phyloP scores from a whole-genome alignment of 2,888 invertebrate genomes.

The Abscondita cerata region DNA sequence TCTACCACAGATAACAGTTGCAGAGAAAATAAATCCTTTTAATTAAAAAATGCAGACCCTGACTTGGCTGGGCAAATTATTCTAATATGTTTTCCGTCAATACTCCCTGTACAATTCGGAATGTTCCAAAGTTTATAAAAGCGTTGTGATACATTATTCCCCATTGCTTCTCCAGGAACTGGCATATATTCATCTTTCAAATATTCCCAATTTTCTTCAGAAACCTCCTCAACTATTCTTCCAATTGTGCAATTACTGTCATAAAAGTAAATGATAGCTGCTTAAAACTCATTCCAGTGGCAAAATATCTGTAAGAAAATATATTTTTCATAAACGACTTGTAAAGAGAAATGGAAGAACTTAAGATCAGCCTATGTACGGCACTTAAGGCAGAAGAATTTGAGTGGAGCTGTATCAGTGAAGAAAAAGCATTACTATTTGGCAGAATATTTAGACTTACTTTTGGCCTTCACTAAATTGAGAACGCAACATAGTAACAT shows the following conservation, averaged over 20 bases:
- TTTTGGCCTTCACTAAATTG: constrained; percentile 22
- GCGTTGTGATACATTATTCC: constrained; percentile 14
- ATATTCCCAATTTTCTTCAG: constrained; percentile 11
- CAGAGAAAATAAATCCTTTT: constrained; percentile 21
- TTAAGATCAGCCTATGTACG: constrained; percentile 9
- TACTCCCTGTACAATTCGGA: constrained; percentile 6
- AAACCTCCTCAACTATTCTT: constrained; percentile 22
- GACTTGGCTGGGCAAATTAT: constrained; percentile 4
- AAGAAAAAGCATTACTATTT: constrained; percentile 22
- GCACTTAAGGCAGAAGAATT: constrained; percentile 13
- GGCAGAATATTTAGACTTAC: constrained; percentile 20
- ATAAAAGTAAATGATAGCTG: no score
- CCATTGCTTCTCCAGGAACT: constrained; percentile 7
- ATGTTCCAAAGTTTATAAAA: constrained; percentile 17
- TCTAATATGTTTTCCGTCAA: constrained; percentile 10
- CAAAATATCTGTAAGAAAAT: no score
- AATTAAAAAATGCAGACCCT: constrained; percentile 17
- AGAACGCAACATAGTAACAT: constrained; percentile 15
- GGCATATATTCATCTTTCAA: constrained; percentile 21
- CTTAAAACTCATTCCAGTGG: no score
- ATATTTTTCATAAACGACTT: constrained; percentile 16
- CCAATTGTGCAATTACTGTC: constrained; percentile 23
- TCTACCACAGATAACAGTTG: constrained; percentile 14
- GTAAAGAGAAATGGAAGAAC: constrained; percentile 27
- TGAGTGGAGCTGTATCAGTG: constrained; percentile 6